Evolutionary conservation across 2,113 vertebrate species (phyloP).

Genomic region (Sphaerodactylus townsendi): DNA sequence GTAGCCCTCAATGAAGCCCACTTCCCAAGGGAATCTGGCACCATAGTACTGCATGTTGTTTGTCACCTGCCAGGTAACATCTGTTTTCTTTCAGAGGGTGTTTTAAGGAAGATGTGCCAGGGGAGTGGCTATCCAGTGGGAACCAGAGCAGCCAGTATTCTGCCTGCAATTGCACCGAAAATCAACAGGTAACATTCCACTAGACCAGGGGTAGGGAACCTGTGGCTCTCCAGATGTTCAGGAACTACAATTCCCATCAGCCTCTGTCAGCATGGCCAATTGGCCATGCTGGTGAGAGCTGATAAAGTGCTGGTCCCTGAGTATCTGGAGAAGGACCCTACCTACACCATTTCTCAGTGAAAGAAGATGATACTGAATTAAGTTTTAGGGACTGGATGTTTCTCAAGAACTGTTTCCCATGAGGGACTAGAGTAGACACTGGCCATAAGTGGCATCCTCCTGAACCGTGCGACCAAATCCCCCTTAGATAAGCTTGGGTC

Average conservation of each 20-base stretch:
- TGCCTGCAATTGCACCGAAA: slow-evolving; percentile 83
- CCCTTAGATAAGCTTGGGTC: not conserved
- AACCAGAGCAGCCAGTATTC: slow-evolving; percentile 72
- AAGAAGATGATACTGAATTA: not conserved
- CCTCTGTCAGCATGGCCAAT: no score
- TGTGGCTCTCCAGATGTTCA: no score
- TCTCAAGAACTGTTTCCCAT: slow-evolving; percentile 16
- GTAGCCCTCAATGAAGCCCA: not conserved
- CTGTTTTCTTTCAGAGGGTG: slow-evolving; percentile 78
- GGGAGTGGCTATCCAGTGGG: slow-evolving; percentile 78
- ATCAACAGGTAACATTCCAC: slow-evolving; percentile 70
- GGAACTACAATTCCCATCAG: no score
- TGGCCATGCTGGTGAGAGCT: no score
- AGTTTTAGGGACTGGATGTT: not conserved
- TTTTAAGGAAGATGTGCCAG: slow-evolving; percentile 59
- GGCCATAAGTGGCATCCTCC: slow-evolving; percentile 29
- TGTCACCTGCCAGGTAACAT: slow-evolving; percentile 41
- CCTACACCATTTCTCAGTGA: slow-evolving; percentile 12
- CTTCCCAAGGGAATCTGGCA: slow-evolving; percentile 9
- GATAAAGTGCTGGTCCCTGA: no score
- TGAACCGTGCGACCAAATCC: slow-evolving; percentile 24
- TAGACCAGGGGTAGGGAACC: no score
- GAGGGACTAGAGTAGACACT: not conserved
- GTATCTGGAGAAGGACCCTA: no score
- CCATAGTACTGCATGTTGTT: slow-evolving; percentile 2